A percentile compares a stretch with the other conserved stretches of the same genome.
Evolutionary conservation across 2,888 invertebrate genomes (phyloP).

Genomic region (Cetonia aurata): DNA sequence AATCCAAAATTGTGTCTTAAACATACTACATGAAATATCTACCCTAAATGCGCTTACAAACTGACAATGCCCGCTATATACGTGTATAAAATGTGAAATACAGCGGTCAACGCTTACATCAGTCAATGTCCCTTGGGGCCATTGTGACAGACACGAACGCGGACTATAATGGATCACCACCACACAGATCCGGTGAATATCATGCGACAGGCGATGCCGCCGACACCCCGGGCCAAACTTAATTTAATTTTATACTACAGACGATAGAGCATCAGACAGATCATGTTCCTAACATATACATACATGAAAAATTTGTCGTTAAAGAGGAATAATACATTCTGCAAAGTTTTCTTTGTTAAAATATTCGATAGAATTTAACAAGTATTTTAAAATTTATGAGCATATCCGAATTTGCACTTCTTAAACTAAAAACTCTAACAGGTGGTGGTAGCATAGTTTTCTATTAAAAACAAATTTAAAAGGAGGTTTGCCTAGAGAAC

Average conservation of each 20-base stretch:
- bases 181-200: constrained; percentile 41
- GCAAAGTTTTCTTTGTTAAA: no score
- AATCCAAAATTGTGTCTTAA: no score
- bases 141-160: constrained; percentile 60
- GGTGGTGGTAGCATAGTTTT: no score
- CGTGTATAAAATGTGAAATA: constrained; percentile 40
- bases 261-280: constrained; percentile 48
- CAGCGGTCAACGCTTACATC: constrained; percentile 57
- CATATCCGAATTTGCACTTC: no score
- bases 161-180: constrained; percentile 59
- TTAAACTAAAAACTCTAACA: no score
- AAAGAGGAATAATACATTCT: not conserved
- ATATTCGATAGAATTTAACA: no score
- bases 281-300: constrained; percentile 48
- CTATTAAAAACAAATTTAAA: no score
- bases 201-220: constrained; percentile 41
- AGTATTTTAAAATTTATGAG: no score
- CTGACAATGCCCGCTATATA: not conserved
- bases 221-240: constrained; percentile 55
- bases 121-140: constrained; percentile 58
- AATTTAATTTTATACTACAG: constrained; percentile 57
- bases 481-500: no score
- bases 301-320: constrained; percentile 9
- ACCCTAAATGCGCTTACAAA: no score
- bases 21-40: no score